Evolutionary conservation across 2,888 invertebrate genomes (phyloP).

Genomic region (Temnothorax rugatulus): DNA sequence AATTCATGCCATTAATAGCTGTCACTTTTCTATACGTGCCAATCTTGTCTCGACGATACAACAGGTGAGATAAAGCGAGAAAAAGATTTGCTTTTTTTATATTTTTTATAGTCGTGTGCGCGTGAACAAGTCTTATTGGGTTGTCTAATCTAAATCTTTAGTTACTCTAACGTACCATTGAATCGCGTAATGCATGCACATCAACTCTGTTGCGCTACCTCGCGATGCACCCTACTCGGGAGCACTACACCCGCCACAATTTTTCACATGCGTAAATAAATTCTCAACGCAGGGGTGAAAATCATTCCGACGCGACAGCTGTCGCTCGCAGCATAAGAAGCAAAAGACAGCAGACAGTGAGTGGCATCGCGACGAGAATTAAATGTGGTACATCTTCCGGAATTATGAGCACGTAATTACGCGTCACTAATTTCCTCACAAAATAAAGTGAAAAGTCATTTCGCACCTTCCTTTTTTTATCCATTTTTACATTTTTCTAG

Average conservation of each 20-base stretch:
- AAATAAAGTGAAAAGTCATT: neutral
- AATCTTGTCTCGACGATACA: neutral
- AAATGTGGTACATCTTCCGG: conserved; percentile 34
- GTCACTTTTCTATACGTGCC: neutral
- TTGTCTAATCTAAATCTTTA: conserved; percentile 71
- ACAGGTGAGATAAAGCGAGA: neutral
- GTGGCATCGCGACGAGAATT: conserved; percentile 23
- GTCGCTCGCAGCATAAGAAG: conserved; percentile 13
- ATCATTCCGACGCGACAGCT: conserved; percentile 49
- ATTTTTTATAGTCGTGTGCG: conserved; percentile 45
- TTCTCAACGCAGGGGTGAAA: conserved; percentile 7
- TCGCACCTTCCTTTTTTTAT: neutral
- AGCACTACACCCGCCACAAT: conserved; percentile 46
- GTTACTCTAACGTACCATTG: conserved; percentile 73
- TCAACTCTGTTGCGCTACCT: conserved; percentile 61
- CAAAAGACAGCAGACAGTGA: conserved; percentile 43
- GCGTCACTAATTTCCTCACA: conserved; percentile 18
- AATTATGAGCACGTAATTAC: conserved; percentile 37
- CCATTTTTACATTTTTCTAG: neutral
- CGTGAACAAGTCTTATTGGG: conserved; percentile 67
- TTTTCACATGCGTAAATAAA: conserved; percentile 55
- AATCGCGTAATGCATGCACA: conserved; percentile 76
- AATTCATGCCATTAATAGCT: neutral
- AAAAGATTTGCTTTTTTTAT: neutral
- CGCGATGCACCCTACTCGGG: conserved; percentile 50